Conservation (phyloP, 2,888 invertebrate species). For the Brenthis daphne region DNA sequence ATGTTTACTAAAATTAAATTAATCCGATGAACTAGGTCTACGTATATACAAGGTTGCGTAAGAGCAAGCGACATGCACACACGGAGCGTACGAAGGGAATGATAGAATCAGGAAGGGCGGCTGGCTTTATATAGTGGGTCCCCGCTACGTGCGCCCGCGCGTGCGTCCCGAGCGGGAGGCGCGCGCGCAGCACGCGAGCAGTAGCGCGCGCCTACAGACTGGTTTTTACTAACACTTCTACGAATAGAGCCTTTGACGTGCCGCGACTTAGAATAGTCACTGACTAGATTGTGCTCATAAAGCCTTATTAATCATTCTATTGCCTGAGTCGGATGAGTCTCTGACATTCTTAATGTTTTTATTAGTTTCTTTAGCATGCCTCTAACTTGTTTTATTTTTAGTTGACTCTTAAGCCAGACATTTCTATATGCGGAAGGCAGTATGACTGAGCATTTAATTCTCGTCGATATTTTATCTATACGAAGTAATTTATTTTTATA, state of each 20-base stretch:
- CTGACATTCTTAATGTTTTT: constrained; percentile 34
- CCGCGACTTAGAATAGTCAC: constrained; percentile 63
- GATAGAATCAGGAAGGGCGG: constrained; percentile 75
- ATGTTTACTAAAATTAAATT: constrained; percentile 64
- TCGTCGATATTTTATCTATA: constrained; percentile 19
- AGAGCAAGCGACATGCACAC: constrained; percentile 65
- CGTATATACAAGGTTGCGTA: constrained; percentile 70
- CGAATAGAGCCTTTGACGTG: constrained; percentile 75
- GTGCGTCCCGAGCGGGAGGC: constrained; percentile 54
- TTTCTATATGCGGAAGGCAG: constrained; percentile 12
- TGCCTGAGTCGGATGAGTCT: constrained; percentile 27
- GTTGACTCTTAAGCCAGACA: constrained; percentile 13
- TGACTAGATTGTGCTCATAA: constrained; percentile 56
- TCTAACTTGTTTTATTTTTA: constrained; percentile 21
- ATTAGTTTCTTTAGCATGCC: constrained; percentile 25
- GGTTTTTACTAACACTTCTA: constrained; percentile 74
- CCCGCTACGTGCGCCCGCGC: constrained; percentile 42
- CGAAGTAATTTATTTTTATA: constrained; percentile 15
- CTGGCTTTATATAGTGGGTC: constrained; percentile 66
- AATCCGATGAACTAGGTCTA: constrained; percentile 58
- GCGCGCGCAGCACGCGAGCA: constrained; percentile 70
- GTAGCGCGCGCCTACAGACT: constrained; percentile 74
- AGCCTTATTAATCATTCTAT: constrained; percentile 54
- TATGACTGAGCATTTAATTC: constrained; percentile 18
- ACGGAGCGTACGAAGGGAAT: constrained; percentile 72